Percentiles rank a stretch among this genome's conserved stretches.
Conservation (phyloP, 1,140 invertebrate species). For the Zaprionus ornatus region DNA sequence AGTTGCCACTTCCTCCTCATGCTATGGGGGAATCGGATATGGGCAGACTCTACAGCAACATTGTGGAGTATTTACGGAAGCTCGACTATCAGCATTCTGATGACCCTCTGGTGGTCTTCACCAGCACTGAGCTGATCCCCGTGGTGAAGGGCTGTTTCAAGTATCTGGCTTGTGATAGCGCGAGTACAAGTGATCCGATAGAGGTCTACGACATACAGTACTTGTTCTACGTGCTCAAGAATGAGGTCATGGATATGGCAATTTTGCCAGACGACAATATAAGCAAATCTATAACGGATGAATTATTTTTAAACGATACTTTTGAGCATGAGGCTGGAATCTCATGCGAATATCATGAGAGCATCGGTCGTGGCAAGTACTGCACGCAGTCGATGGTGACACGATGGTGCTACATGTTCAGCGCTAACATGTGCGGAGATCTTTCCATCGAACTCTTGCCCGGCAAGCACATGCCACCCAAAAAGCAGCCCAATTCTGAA, state of each 20-base stretch:
- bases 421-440: slow-evolving; percentile 69
- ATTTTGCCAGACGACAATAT: slow-evolving; percentile 28
- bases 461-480: slow-evolving; percentile 58
- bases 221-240: slow-evolving; percentile 64
- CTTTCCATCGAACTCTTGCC: slow-evolving; percentile 56
- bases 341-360: slow-evolving; percentile 67
- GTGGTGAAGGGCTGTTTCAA: slow-evolving; percentile 65
- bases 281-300: slow-evolving; percentile 50
- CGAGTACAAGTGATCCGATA: slow-evolving; percentile 18
- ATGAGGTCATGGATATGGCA: slow-evolving; percentile 43
- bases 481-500: slow-evolving; percentile 24
- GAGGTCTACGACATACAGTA: slow-evolving; percentile 65
- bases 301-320: slow-evolving; percentile 52
- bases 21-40: slow-evolving; percentile 69
- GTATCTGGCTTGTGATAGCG: slow-evolving; percentile 45
- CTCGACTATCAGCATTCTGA: neutral
- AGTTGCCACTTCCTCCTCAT: slow-evolving; percentile 66
- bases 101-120: slow-evolving; percentile 55
- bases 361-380: slow-evolving; percentile 63
- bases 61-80: slow-evolving; percentile 47
- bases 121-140: slow-evolving; percentile 42
- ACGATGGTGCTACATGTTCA: slow-evolving; percentile 69
- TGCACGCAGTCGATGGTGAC: slow-evolving; percentile 65
- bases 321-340: slow-evolving; percentile 65
- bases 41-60: slow-evolving; percentile 53